Evolutionary conservation across 2,113 vertebrate genomes (phyloP).

Genomic region (Anoplopoma fimbria): DNA sequence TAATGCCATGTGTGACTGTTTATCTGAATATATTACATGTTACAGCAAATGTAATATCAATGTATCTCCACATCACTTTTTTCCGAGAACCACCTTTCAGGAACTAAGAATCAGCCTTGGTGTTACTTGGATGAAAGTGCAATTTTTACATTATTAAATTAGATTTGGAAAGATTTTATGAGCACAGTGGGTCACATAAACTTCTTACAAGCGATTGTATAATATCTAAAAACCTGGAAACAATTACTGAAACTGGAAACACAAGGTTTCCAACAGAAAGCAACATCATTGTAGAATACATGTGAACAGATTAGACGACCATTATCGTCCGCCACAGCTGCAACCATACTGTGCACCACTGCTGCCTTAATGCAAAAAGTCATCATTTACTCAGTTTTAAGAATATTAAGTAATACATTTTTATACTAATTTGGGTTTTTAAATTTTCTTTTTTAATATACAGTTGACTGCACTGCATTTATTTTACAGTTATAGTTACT

Average conservation of each 20-base stretch:
- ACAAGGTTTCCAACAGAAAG: conserved; percentile 2
- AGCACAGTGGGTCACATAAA: neutral
- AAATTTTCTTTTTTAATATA: neutral
- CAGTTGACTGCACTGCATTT: neutral
- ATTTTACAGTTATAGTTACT: neutral
- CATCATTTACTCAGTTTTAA: neutral
- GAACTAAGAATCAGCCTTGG: neutral
- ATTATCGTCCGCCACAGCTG: conserved; percentile 20
- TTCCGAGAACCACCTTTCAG: neutral
- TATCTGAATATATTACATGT: conserved; percentile 35
- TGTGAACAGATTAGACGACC: neutral
- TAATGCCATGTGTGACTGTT: conserved; percentile 15
- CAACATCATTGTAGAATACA: neutral
- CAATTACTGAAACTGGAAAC: conserved; percentile 11
- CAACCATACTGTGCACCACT: conserved; percentile 2
- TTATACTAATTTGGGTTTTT: neutral
- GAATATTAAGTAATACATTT: neutral
- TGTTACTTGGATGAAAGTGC: conserved; percentile 1
- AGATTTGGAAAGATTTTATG: neutral
- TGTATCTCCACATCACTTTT: neutral
- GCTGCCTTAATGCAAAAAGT: conserved; percentile 16
- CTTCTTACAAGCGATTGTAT: neutral
- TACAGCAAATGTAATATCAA: neutral
- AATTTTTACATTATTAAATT: conserved; percentile 10
- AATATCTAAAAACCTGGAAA: conserved; percentile 22